Evolutionary conservation across 2,797 vertebrate genomes (phyloP).

Genomic region (Alauda arvensis): DNA sequence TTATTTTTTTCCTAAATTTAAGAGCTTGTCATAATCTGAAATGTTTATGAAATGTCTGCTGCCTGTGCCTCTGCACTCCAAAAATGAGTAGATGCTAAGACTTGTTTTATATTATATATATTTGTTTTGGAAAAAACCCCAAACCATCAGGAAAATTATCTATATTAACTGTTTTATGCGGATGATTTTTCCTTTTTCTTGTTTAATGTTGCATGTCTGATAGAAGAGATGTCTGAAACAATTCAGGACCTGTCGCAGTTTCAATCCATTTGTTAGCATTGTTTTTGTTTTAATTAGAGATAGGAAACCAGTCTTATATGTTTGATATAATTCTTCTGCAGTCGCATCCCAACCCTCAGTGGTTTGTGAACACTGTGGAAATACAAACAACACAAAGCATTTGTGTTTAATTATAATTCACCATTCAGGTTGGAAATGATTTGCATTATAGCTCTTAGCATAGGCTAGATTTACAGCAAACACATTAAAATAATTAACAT

Average conservation of each 20-base stretch:
- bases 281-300: neutral
- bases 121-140: accelerated
- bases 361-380: neutral
- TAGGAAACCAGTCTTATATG: neutral
- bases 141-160: neutral
- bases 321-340: neutral
- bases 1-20: neutral
- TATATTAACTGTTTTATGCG: neutral
- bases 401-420: slow-evolving; percentile 7
- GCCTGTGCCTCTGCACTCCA: neutral
- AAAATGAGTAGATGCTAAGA: neutral
- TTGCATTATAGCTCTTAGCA: slow-evolving; percentile 13
- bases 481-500: slow-evolving; percentile 60
- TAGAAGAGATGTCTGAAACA: neutral
- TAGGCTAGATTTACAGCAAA: slow-evolving; percentile 50
- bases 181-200: neutral
- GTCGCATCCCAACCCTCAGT: neutral
- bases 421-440: slow-evolving; percentile 16
- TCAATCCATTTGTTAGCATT: neutral
- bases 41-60: neutral
- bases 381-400: neutral
- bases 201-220: neutral
- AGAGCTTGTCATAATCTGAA: neutral
- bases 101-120: neutral
- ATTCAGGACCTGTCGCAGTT: neutral